A percentile compares a stretch with the other conserved stretches of the same genome.
These are phyloP conservation scores for Arothron firmamentum DNA, from an alignment of 2,113 vertebrate genomes.

Conservation along the genomic window DNA sequence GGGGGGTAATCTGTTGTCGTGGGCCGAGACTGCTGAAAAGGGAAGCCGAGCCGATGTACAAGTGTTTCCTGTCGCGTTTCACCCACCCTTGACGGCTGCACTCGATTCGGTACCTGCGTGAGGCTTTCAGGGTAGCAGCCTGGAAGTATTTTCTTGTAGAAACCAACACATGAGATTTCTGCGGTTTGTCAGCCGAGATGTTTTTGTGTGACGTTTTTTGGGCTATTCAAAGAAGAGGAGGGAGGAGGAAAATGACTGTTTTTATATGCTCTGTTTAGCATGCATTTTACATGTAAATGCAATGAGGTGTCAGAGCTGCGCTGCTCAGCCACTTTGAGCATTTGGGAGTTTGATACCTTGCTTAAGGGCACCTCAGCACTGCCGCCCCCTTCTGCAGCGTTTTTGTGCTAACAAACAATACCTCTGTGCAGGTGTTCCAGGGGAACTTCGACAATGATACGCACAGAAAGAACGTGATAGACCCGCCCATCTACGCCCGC, in stretches of 20 bases:
- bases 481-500: constrained; percentile 87
- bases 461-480: constrained; percentile 97
- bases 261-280: background rate
- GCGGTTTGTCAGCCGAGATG: too few species aligned
- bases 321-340: too few species aligned
- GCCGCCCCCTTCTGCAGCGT: constrained; percentile 7
- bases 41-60: background rate
- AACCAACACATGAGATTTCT: too few species aligned
- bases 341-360: background rate
- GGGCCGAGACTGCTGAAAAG: background rate
- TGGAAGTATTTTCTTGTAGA: background rate
- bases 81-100: constrained; percentile 24
- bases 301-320: too few species aligned
- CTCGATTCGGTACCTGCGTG: constrained; percentile 16
- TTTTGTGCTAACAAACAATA: background rate
- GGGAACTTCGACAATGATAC: constrained; percentile 99
- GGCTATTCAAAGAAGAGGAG: too few species aligned
- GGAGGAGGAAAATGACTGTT: too few species aligned
- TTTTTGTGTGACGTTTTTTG: too few species aligned
- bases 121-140: constrained; percentile 21
- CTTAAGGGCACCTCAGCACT: background rate
- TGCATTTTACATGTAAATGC: constrained; percentile 1
- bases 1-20: constrained; percentile 13
- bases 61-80: constrained; percentile 10
- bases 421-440: constrained; percentile 86